Evolutionary conservation across 35 echinoderm and acorn worm genomes (phyloP), one percentile per base, ranked within the genome.

Genomic region (Nesometra sesokonis): DNA sequence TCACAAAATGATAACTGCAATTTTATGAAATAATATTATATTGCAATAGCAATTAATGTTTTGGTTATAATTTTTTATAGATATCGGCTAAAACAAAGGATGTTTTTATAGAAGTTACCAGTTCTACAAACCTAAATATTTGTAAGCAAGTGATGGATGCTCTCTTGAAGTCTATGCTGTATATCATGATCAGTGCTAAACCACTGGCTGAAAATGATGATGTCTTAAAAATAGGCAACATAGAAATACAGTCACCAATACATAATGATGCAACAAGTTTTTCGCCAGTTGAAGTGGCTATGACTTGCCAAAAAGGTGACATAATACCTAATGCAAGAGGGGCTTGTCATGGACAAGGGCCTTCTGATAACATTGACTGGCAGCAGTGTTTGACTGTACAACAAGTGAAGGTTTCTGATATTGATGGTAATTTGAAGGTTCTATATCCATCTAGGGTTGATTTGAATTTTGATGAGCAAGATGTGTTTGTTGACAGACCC

Each of bases 91-190:
- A 39, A 17, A 83, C 81, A 3, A 83, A 34, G n/a, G 37, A 83
- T 39, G 37, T 83, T 39, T 83, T 83, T 38, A 83, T 83, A 3
- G 81, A 83, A 39, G 81, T 83, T 0, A 83, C 81, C 17, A 83
- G 81, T n/a, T 83, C 81, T 38, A 83, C 33, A 11, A 39, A 39
- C 35, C 30, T 37, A 39, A 30, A 83, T 30, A 39, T 83, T 27
- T 83, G 81, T 38, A 83, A 83, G 30, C 34, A 83, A 83, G 81
- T 83, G 3, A 30, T 83, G 29, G 81, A 83, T 39, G 11, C 81
- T 8, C 81, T 83, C 34, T 31, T 83, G 17, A 83, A 39, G n/a
- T 5, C 34, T 27, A 83, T 83, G 81, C 81, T 83, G 7, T 34
- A 83, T 31, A 83, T 83, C 4, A 34, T 23, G 13, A 38, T 67